phyloP scores from a whole-genome alignment of 2,113 vertebrate species.

The Strigops habroptila region DNA sequence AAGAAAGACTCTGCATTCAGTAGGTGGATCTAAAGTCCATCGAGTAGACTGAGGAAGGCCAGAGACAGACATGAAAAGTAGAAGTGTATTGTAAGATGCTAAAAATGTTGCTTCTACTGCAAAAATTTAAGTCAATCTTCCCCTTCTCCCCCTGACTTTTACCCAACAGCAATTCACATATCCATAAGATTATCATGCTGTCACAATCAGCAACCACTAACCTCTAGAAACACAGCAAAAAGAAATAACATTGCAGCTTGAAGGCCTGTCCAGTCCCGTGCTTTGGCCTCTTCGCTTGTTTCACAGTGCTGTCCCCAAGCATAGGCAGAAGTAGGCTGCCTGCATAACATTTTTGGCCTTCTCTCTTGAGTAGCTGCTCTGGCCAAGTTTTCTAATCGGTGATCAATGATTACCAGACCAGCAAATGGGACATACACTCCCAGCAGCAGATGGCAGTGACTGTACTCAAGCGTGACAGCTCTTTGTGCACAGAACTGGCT shows the following conservation, averaged over 20 bases:
- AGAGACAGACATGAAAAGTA: background rate
- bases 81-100: background rate
- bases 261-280: background rate
- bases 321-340: background rate
- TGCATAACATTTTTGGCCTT: background rate
- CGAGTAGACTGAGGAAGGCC: background rate
- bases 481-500: background rate
- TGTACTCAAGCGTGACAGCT: background rate
- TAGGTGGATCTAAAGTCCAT: background rate
- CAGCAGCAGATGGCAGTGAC: constrained; percentile 27
- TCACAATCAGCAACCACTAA: background rate
- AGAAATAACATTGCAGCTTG: background rate
- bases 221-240: background rate
- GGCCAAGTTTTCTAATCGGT: background rate
- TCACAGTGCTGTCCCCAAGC: background rate
- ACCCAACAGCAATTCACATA: background rate
- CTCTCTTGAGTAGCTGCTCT: background rate
- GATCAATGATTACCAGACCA: background rate
- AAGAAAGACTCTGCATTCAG: background rate
- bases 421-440: background rate
- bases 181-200: accelerated
- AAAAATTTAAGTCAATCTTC: background rate
- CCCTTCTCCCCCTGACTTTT: background rate
- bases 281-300: background rate
- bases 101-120: background rate